A percentile compares a stretch with the other conserved stretches of the same genome.
Conservation (phyloP, 35 echinoderm and acorn worm genomes). For the Stichopus chloronotus region DNA sequence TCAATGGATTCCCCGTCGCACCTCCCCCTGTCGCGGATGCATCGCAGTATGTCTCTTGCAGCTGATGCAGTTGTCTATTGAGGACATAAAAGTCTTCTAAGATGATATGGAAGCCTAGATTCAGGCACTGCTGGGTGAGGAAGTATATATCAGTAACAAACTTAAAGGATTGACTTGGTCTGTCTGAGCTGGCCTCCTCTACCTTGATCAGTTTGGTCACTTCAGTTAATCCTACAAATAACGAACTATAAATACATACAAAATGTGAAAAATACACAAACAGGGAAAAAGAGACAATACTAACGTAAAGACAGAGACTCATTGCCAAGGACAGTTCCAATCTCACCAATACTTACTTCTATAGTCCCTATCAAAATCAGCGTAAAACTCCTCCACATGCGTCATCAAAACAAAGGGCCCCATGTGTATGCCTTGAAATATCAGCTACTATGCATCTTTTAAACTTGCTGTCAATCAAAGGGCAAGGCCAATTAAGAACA, state of each 20-base stretch:
- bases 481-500: too few relatives aligned
- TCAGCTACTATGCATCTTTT: too few relatives aligned
- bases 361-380: too few relatives aligned
- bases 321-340: too few relatives aligned
- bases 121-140: conserved; percentile 83
- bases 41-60: conserved; percentile 78
- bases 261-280: too few relatives aligned
- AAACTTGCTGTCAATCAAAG: too few relatives aligned
- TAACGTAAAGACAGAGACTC: too few relatives aligned
- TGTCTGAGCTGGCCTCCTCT: conserved; percentile 27
- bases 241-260: background rate
- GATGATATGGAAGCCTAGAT: conserved; percentile 84
- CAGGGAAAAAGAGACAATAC: too few relatives aligned
- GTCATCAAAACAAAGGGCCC: too few relatives aligned
- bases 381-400: too few relatives aligned
- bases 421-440: too few relatives aligned
- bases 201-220: conserved; percentile 73
- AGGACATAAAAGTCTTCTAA: conserved; percentile 70
- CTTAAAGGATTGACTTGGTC: conserved; percentile 70
- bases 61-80: conserved; percentile 77
- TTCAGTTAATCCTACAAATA: conserved; percentile 66
- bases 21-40: conserved; percentile 38
- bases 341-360: too few relatives aligned
- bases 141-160: conserved; percentile 94
- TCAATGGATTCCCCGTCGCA: conserved; percentile 35